Evolutionary conservation across 1,140 invertebrate species (phyloP).

Genomic region (Nasonia vitripennis): DNA sequence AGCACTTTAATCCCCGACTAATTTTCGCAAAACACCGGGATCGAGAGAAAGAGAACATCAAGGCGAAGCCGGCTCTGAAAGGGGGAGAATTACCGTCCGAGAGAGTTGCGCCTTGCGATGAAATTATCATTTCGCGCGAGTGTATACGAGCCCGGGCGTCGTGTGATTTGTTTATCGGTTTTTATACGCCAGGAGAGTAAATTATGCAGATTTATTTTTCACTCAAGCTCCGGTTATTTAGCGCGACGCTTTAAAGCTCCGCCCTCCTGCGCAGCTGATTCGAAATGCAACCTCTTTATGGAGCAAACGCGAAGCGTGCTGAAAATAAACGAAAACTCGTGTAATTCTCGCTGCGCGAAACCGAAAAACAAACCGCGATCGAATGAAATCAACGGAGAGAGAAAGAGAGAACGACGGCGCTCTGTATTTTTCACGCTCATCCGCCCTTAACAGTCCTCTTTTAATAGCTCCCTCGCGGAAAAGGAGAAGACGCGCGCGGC

Average conservation of each 20-base stretch:
- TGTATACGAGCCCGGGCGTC: neutral
- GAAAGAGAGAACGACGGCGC: neutral
- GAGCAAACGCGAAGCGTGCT: no score
- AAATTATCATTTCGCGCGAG: slow-evolving; percentile 34
- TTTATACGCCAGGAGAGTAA: neutral
- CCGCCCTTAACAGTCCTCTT: slow-evolving; percentile 24
- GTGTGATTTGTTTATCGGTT: slow-evolving; percentile 8
- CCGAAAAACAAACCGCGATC: neutral
- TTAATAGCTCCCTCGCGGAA: neutral
- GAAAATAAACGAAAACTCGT: no score
- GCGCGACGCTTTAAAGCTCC: no score
- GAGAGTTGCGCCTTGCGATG: neutral
- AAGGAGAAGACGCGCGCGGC: neutral
- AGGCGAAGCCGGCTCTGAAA: neutral
- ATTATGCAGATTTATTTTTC: neutral
- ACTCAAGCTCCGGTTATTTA: no score
- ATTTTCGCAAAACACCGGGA: slow-evolving; percentile 35
- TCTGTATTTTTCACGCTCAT: slow-evolving; percentile 18
- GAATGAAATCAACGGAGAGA: neutral
- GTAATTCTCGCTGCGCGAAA: no score
- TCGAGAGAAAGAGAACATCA: slow-evolving; percentile 26
- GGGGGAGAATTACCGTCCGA: neutral
- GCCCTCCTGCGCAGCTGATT: no score
- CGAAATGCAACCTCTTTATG: no score
- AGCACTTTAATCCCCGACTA: slow-evolving; percentile 34